These are phyloP conservation scores for Cervus canadensis DNA, from an alignment of 2,113 vertebrate species.

Conservation along the genomic window DNA sequence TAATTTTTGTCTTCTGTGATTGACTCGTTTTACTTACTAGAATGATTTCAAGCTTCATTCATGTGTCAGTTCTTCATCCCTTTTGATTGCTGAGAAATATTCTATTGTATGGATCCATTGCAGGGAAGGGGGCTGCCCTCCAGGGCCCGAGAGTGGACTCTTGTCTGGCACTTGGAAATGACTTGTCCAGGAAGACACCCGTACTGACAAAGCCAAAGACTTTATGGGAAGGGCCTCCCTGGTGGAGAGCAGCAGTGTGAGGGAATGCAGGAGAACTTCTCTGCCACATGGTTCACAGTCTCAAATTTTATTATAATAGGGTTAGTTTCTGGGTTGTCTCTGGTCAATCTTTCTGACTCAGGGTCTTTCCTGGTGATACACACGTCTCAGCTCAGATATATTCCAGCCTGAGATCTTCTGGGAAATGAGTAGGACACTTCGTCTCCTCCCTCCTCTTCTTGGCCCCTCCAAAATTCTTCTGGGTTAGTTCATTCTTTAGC, in stretches of 20 bases:
- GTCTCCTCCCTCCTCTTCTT: not conserved
- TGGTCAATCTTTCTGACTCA: not conserved
- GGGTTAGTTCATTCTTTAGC: not conserved
- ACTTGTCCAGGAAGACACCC: not conserved
- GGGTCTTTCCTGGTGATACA: not conserved
- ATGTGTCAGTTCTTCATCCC: not conserved
- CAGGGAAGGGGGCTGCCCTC: not conserved
- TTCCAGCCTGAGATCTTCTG: not conserved
- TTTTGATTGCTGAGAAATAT: not conserved
- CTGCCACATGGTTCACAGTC: not conserved
- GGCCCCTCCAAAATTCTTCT: not conserved
- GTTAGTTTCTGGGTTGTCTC: not conserved
- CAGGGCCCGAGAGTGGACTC: not conserved
- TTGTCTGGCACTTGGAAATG: not conserved
- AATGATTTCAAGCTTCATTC: not conserved
- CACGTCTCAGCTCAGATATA: not conserved
- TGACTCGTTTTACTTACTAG: not conserved
- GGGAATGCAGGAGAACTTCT: not conserved
- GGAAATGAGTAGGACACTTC: not conserved
- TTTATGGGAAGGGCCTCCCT: not conserved
- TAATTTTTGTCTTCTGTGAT: not conserved
- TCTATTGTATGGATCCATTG: not conserved
- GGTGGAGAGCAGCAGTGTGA: not conserved
- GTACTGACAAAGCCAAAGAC: not conserved
- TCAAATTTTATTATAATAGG: not conserved